Evolutionary conservation across 2,888 invertebrate genomes (phyloP), one percentile per base, ranked within the genome.

Genomic region (Trichopria drosophilae): DNA sequence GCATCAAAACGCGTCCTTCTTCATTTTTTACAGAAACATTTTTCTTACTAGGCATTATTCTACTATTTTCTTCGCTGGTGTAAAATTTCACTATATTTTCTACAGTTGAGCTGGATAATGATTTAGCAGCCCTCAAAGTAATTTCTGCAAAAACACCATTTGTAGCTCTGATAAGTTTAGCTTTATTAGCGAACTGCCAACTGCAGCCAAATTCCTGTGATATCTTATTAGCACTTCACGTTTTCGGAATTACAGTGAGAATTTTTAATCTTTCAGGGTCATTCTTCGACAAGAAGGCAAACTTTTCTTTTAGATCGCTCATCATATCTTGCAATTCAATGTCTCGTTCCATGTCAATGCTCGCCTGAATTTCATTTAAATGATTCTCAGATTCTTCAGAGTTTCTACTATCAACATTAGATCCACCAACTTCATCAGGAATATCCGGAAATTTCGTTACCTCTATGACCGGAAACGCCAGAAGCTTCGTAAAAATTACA

Each of bases 391-490:
- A 12, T 18, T 32, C 32, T 32, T 15, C 15, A n/a, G 15, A 16
- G 12, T 6, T 32, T 9, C 32, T 15, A 16, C 32, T 32, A 32
- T 18, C 15, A 16, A 16, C 15, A 9, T 18, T 5, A 32, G 16
- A 32, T 6, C 15, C 32, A 16, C 19, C 19, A 5, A 32, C 32
- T 2, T 3, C 9, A 32, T 32, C 12, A 13, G 32, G 16, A 32
- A 32, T 4, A 15, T 32, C 32, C 16, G 32, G 16, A 32, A 32
- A 32, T 15, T 32, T 32, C n/a, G n/a, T n/a, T n/a, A n/a, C n/a
- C n/a, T n/a, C n/a, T n/a, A n/a, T n/a, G n/a, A n/a, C n/a, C n/a
- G n/a, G n/a, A n/a, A n/a, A n/a, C n/a, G n/a, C n/a, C n/a, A n/a
- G n/a, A n/a, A n/a, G n/a, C n/a, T n/a, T n/a, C n/a, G 15, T 29